A percentile compares a stretch with the other conserved stretches of the same genome.
Conservation (phyloP, 1,140 invertebrate genomes). For the Drosophila quadrilineata region DNA sequence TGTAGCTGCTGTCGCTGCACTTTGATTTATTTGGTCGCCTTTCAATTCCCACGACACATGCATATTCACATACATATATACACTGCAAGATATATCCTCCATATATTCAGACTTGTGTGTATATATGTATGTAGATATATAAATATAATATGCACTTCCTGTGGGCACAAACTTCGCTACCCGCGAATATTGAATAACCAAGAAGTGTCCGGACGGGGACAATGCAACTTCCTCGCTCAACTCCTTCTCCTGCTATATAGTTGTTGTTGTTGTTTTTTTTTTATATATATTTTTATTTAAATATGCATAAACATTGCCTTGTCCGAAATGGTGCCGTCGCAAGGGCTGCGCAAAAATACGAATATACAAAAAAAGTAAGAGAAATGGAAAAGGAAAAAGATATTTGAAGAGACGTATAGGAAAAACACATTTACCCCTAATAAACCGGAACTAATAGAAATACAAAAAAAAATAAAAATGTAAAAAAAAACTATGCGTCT, state of each 20-base stretch:
- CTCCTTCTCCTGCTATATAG: neutral
- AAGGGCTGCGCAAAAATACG: conserved; percentile 62
- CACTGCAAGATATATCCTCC: conserved; percentile 6
- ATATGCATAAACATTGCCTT: conserved; percentile 57
- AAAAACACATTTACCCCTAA: conserved; percentile 66
- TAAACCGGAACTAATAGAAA: conserved; percentile 75
- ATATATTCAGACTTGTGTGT: neutral
- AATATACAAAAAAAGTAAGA: too few species aligned
- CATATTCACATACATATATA: conserved; percentile 10
- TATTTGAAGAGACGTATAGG: too few species aligned
- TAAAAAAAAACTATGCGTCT: conserved; percentile 26
- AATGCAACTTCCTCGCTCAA: neutral
- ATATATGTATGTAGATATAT: neutral
- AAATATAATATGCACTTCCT: conserved; percentile 52
- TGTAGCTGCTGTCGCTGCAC: conserved; percentile 37
- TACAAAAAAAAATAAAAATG: too few species aligned
- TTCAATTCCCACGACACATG: conserved; percentile 66
- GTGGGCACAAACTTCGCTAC: conserved; percentile 37
- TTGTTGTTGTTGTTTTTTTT: conserved; percentile 2
- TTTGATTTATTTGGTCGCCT: conserved; percentile 69
- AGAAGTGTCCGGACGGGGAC: conserved; percentile 22
- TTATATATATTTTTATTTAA: conserved; percentile 40
- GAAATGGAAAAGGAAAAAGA: neutral
- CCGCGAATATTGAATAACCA: conserved; percentile 76
- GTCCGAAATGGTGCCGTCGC: conserved; percentile 65